Percentiles rank a stretch among this genome's conserved stretches.
These are phyloP conservation scores for Aurelia coerulea DNA, from an alignment of 30 jellyfish, hydroid and myxozoan species.

Conservation along the genomic window DNA sequence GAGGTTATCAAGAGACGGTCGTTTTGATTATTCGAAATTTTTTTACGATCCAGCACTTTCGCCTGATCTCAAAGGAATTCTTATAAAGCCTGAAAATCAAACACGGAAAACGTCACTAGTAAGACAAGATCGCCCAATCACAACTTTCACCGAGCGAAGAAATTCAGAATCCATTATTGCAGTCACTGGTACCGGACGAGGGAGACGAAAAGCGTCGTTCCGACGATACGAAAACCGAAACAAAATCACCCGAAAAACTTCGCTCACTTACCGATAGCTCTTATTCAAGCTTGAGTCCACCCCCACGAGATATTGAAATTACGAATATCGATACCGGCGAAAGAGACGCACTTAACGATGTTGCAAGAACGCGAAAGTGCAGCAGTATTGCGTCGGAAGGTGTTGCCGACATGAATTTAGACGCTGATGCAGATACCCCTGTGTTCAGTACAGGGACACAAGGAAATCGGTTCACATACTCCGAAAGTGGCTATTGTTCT, in stretches of 20 bases:
- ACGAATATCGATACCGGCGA: constrained; percentile 60
- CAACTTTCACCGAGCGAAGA: constrained; percentile 25
- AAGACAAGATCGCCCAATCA: constrained; percentile 21
- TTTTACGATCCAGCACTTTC: constrained; percentile 62
- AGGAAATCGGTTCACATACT: constrained; percentile 14
- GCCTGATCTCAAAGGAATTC: constrained; percentile 51
- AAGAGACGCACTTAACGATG: constrained; percentile 3
- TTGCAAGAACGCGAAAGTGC: constrained; percentile 9
- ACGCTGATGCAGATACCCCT: constrained; percentile 37
- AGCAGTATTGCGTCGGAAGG: constrained; percentile 56
- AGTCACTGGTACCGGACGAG: not conserved
- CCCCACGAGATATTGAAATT: constrained; percentile 9
- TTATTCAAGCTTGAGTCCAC: not conserved
- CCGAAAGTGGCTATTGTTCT: constrained; percentile 71
- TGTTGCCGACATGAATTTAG: constrained; percentile 37
- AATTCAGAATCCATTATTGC: not conserved
- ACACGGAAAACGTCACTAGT: constrained; percentile 33
- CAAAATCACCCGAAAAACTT: not conserved
- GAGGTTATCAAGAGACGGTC: constrained; percentile 26
- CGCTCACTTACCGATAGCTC: not conserved
- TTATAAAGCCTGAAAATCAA: constrained; percentile 3
- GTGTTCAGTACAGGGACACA: constrained; percentile 35
- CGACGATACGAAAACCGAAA: not conserved
- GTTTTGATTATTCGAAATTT: constrained; percentile 58
- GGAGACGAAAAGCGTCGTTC: not conserved